Conservation (phyloP, 2,797 vertebrate genomes). For the Parauchenoglanis ngamensis region DNA sequence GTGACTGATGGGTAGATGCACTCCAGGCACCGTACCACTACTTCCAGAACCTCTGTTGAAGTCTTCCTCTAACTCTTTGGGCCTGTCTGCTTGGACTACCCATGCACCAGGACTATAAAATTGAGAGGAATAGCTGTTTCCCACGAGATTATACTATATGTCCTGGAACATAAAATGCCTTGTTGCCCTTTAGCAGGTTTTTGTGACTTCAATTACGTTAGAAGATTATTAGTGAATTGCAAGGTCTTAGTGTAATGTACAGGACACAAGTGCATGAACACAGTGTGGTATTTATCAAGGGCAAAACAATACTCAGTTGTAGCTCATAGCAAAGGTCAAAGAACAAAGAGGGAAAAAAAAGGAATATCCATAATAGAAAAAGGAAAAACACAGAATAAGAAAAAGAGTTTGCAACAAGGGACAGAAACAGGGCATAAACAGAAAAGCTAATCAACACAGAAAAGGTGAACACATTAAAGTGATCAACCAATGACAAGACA, state of each 20-base stretch:
- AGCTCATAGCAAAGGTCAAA: not conserved
- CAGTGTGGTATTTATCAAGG: not conserved
- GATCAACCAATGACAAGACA: not conserved
- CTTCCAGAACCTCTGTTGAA: not conserved
- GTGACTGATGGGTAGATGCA: conserved; percentile 51
- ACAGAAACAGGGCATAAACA: not conserved
- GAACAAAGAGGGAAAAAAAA: not conserved
- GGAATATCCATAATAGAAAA: not conserved
- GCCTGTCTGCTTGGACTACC: not conserved
- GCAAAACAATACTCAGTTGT: not conserved
- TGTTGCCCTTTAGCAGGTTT: not conserved
- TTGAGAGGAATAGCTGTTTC: too few species aligned
- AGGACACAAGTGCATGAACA: not conserved
- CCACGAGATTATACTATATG: not conserved
- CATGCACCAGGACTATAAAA: not conserved
- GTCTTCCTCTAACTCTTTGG: not conserved
- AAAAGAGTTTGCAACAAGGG: not conserved
- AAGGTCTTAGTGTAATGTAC: not conserved
- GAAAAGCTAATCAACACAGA: not conserved
- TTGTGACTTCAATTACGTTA: not conserved
- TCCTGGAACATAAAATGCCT: not conserved
- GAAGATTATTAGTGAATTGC: not conserved
- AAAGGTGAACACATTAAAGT: not conserved
- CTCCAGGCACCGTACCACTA: conserved; percentile 22
- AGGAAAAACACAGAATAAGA: not conserved